Conservation (phyloP, 1,140 invertebrate genomes). For the Caenorhabditis remanei region DNA sequence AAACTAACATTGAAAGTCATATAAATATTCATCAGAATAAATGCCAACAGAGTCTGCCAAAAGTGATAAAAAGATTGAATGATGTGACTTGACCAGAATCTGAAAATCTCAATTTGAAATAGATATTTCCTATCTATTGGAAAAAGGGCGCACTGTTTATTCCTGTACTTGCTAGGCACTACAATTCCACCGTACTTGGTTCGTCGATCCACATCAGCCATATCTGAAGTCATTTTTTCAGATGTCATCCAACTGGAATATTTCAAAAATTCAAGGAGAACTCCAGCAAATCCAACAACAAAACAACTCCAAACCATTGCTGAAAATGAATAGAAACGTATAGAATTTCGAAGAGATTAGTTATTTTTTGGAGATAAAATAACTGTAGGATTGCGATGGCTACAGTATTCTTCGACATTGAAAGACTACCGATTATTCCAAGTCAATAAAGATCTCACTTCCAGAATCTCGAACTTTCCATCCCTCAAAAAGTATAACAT, state of each 20-base stretch:
- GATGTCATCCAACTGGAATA: constrained; percentile 27
- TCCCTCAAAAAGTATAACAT: constrained; percentile 21
- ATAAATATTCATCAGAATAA: constrained; percentile 29
- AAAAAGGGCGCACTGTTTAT: neutral
- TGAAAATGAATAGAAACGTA: neutral
- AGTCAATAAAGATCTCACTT: neutral
- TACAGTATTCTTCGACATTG: no score
- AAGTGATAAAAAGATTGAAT: constrained; percentile 22
- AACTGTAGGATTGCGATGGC: no score
- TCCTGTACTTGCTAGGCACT: neutral
- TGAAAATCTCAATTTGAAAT: neutral
- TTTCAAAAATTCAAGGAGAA: constrained; percentile 43
- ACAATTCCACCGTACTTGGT: constrained; percentile 39
- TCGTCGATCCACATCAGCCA: neutral
- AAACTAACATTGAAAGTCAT: constrained; percentile 39
- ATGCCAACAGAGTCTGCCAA: constrained; percentile 29
- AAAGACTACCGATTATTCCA: no score
- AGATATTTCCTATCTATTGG: neutral
- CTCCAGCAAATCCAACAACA: constrained; percentile 12
- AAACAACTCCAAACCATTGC: constrained; percentile 40
- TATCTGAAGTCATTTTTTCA: neutral
- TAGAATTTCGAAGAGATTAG: neutral
- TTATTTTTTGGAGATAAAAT: neutral
- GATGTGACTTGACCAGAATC: constrained; percentile 11
- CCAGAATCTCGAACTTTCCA: constrained; percentile 16